Evolutionary conservation across 2,888 invertebrate species (phyloP).

Genomic region (Pterostichus madidus): DNA sequence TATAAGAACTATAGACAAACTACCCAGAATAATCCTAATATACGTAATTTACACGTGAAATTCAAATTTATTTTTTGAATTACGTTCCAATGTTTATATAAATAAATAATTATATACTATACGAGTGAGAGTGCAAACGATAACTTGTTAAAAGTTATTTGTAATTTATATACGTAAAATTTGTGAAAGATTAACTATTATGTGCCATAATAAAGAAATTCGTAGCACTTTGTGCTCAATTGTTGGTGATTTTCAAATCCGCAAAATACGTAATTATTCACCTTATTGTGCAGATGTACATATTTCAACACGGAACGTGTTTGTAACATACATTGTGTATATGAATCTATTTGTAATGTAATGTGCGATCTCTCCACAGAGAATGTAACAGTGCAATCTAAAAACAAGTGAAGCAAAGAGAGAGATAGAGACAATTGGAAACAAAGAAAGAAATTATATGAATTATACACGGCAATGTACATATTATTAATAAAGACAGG

Average conservation of each 20-base stretch:
- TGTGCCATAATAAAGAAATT: constrained; percentile 61
- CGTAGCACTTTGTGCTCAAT: background rate
- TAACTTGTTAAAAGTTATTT: constrained; percentile 55
- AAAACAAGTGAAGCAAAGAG: constrained; percentile 23
- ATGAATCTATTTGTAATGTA: constrained; percentile 55
- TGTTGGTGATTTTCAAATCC: constrained; percentile 66
- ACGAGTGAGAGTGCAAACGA: constrained; percentile 60
- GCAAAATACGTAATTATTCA: constrained; percentile 64
- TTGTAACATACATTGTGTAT: constrained; percentile 65
- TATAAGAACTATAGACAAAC: constrained; percentile 51
- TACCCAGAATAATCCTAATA: constrained; percentile 59
- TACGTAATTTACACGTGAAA: constrained; percentile 67
- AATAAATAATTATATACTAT: constrained; percentile 38
- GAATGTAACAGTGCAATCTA: constrained; percentile 56
- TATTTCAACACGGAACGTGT: constrained; percentile 49
- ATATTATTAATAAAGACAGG: constrained; percentile 26
- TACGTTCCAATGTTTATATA: constrained; percentile 63
- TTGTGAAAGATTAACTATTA: constrained; percentile 62
- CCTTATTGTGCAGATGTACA: constrained; percentile 56
- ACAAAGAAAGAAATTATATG: background rate
- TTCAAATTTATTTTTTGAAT: constrained; percentile 67
- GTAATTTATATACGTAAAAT: constrained; percentile 66
- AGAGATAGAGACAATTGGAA: constrained; percentile 8
- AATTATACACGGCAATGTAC: constrained; percentile 28
- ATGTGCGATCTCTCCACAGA: constrained; percentile 32